Conservation (phyloP, 2,888 invertebrate species). For the Pseudococcus longispinus region DNA sequence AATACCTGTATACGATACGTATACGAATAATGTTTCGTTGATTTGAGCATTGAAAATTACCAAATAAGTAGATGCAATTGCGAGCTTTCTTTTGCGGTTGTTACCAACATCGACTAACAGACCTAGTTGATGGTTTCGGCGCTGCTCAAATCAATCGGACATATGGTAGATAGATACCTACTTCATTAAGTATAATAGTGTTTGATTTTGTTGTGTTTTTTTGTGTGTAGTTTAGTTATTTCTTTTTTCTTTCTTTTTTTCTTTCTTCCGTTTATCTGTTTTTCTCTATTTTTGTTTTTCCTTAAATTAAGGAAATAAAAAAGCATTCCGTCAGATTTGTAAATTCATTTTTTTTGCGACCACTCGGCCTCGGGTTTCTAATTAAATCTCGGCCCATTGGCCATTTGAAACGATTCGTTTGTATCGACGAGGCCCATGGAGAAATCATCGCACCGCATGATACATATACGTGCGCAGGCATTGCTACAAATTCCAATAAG, state of each 20-base stretch:
- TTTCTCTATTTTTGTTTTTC: neutral
- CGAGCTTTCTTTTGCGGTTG: neutral
- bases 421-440: too few species aligned
- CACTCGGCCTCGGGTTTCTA: too few species aligned
- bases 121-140: neutral
- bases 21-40: neutral
- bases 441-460: too few species aligned
- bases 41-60: neutral
- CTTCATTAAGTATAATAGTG: neutral
- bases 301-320: constrained; percentile 26
- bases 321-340: constrained; percentile 1
- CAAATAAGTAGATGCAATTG: neutral
- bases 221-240: neutral
- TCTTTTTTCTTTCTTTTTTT: neutral
- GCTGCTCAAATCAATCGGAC: constrained; percentile 2
- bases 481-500: too few species aligned
- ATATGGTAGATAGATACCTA: neutral
- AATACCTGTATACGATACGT: too few species aligned
- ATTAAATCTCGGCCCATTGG: too few species aligned
- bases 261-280: constrained; percentile 1
- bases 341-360: neutral
- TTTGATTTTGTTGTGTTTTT: constrained; percentile 4
- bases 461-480: too few species aligned
- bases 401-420: too few species aligned
- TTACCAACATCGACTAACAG: neutral